Percentiles rank a stretch among this genome's conserved stretches.
Conservation (phyloP, 2,888 invertebrate species). For the Polydrusus cervinus region DNA sequence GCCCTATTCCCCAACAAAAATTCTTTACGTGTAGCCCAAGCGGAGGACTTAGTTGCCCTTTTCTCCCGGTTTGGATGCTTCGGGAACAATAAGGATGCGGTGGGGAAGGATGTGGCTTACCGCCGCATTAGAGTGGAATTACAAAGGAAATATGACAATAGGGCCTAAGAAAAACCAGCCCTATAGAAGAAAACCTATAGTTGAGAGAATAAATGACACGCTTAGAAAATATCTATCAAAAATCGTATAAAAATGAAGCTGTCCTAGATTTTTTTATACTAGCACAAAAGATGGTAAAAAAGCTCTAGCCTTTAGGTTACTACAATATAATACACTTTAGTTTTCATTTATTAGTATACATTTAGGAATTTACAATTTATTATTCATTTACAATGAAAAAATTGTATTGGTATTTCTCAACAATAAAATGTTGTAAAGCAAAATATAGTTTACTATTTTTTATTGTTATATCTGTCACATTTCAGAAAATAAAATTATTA, state of each 20-base stretch:
- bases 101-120: constrained; percentile 34
- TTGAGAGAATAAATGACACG: constrained; percentile 12
- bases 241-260: constrained; percentile 22
- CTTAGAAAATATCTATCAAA: constrained; percentile 15
- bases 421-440: too few species aligned
- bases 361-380: too few species aligned
- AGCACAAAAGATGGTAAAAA: not conserved
- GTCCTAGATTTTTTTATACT: not conserved
- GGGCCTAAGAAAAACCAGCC: constrained; percentile 14
- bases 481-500: too few species aligned
- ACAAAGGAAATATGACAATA: constrained; percentile 48
- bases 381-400: too few species aligned
- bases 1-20: constrained; percentile 10
- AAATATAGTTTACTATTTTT: too few species aligned
- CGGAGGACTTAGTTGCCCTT: constrained; percentile 23
- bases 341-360: too few species aligned
- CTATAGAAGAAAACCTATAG: constrained; percentile 10
- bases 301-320: not conserved
- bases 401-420: too few species aligned
- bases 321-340: not conserved
- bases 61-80: constrained; percentile 21
- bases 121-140: constrained; percentile 44
- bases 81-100: constrained; percentile 40
- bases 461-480: too few species aligned
- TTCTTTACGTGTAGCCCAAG: constrained; percentile 2